A percentile compares a stretch with the other conserved stretches of the same genome.
These are phyloP conservation scores for Papilio protenor DNA, from an alignment of 2,888 invertebrate genomes.

Conservation along the genomic window DNA sequence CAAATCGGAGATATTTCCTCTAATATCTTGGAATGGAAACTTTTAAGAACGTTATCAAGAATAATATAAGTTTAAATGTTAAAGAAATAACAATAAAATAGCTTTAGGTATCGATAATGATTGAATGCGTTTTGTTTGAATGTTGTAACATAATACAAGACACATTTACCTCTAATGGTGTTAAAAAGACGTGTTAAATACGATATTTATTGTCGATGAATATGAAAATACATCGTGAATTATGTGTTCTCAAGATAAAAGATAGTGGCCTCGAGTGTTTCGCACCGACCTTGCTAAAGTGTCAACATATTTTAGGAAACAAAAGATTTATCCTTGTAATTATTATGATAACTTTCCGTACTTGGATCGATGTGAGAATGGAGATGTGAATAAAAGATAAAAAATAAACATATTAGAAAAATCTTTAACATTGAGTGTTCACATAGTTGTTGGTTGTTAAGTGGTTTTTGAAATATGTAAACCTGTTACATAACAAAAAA, in stretches of 20 bases:
- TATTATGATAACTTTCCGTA: slow-evolving; percentile 33
- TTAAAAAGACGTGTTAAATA: slow-evolving; percentile 41
- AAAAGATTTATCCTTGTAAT: slow-evolving; percentile 41
- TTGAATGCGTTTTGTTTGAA: slow-evolving; percentile 34
- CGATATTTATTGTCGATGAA: slow-evolving; percentile 42
- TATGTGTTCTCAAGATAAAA: slow-evolving; percentile 42
- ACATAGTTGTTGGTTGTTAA: background rate
- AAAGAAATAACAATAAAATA: slow-evolving; percentile 33
- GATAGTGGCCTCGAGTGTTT: slow-evolving; percentile 39
- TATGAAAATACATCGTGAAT: slow-evolving; percentile 41
- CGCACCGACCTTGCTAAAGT: slow-evolving; percentile 42
- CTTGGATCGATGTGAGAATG: slow-evolving; percentile 30
- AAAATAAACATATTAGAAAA: background rate
- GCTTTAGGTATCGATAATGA: slow-evolving; percentile 37
- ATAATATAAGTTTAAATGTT: slow-evolving; percentile 19
- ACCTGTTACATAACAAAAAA: background rate
- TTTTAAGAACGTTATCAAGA: slow-evolving; percentile 6
- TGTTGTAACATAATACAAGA: slow-evolving; percentile 40
- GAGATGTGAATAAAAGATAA: slow-evolving; percentile 12
- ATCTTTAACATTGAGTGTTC: background rate
- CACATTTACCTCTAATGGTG: slow-evolving; percentile 42
- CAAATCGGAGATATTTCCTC: background rate
- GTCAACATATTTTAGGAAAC: slow-evolving; percentile 40
- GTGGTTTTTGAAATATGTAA: background rate
- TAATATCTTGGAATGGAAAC: background rate